phyloP scores from a whole-genome alignment of 2,113 vertebrate species.

The Pagrus major region DNA sequence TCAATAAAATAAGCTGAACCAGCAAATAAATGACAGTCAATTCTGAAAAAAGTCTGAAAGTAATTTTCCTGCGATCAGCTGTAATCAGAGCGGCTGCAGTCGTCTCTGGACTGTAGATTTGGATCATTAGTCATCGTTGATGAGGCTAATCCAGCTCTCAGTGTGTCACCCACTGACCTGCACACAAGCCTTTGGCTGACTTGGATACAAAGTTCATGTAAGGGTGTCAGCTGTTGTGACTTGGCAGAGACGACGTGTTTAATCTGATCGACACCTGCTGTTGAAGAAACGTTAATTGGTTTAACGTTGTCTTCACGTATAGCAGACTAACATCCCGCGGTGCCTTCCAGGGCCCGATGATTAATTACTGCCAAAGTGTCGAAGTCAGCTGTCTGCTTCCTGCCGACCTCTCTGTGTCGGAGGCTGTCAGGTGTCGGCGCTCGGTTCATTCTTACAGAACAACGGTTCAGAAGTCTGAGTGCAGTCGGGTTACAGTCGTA shows the following conservation, averaged over 20 bases:
- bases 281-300: constrained; percentile 18
- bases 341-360: constrained; percentile 51
- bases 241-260: not conserved
- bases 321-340: constrained; percentile 40
- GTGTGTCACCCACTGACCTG: not conserved
- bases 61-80: no score
- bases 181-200: not conserved
- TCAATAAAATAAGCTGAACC: no score
- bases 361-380: constrained; percentile 62
- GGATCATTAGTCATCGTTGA: not conserved
- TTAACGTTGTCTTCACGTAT: constrained; percentile 34
- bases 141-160: not conserved
- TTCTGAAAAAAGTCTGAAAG: no score
- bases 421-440: constrained; percentile 14
- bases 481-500: no score
- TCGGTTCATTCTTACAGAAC: constrained; percentile 8
- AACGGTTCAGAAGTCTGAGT: not conserved
- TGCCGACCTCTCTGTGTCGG: constrained; percentile 35
- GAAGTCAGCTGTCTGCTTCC: constrained; percentile 46
- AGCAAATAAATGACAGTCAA: no score
- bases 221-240: not conserved
- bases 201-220: not conserved
- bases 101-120: not conserved
- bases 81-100: not conserved
- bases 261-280: constrained; percentile 18